phyloP scores from a whole-genome alignment of 2,797 vertebrate species.

The Poecile montanus region DNA sequence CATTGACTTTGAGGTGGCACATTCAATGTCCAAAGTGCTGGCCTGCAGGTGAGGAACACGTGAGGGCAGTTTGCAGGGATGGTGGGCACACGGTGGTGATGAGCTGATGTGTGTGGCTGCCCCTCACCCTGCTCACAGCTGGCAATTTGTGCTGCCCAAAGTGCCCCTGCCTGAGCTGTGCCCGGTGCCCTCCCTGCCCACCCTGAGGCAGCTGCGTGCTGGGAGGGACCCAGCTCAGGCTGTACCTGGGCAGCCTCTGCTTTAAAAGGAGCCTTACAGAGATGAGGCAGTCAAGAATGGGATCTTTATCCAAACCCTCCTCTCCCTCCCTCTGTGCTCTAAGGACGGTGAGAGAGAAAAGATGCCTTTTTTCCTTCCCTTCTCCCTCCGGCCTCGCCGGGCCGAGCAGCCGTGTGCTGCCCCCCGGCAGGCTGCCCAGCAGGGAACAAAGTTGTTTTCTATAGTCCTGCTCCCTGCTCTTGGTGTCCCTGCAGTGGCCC shows the following conservation, averaged over 20 bases:
- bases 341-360: conserved; percentile 27
- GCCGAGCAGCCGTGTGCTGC: background rate
- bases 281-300: conserved; percentile 25
- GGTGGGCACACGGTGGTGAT: accelerated
- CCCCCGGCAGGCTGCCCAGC: conserved; percentile 52
- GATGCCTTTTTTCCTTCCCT: conserved; percentile 46
- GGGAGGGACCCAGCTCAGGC: background rate
- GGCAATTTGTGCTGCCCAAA: background rate
- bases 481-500: background rate
- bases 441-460: conserved; percentile 57
- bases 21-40: accelerated
- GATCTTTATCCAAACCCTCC: conserved; percentile 36
- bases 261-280: background rate
- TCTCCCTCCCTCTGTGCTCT: conserved; percentile 9
- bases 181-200: background rate
- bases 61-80: background rate
- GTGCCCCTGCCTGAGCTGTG: background rate
- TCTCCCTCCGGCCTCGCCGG: background rate
- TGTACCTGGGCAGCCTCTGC: background rate
- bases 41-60: background rate
- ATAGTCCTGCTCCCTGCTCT: conserved; percentile 23
- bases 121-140: background rate
- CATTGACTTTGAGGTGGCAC: background rate
- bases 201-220: accelerated
- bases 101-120: background rate